Base-by-base conservation (phyloP, 2,797 vertebrate species). In the Phalloptychus januarius region DNA sequence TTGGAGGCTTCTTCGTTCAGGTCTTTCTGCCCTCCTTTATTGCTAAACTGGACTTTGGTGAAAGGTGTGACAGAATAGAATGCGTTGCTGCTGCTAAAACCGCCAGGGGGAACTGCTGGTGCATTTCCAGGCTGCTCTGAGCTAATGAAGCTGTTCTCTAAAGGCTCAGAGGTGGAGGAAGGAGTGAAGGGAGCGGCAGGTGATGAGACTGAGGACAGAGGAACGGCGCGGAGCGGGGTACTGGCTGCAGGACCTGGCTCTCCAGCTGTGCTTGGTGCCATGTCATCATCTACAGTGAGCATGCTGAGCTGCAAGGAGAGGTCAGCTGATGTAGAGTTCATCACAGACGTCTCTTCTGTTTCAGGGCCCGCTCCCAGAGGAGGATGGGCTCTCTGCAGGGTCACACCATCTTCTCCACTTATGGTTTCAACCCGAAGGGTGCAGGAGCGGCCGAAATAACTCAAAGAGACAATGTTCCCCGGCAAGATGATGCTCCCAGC, bases 401-500 rank as follows among this genome's bases (percentile, higher is more conserved):
- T 90, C 28, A 88, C 78, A 0, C 96, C 97, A 0, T 99, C 97
- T 1, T 96, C 90, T 38, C 98, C 98, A 85, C 85, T 96, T 54
- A 99, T 87, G 31, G 81, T 90, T 72, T 95, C 92, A 48, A 99
- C 94, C 18, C 91, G 67, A 0, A 98, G 77, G 63, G 89, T 94
- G 85, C 96, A 98, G 0, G 93, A 84, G 4, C 94, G 96, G 54
- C 97, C 97, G 28, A 97, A 99, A 89, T 96, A 98, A 7, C 89
- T 94, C 77, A 98, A 86, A 52, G 94, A 94, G 73, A 99, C 83
- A 4, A 94, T 75, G 70, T 96, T 97, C 83, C 97, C 97, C 0
- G 97, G 97, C 52, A 99, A 92, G 61, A 98, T 61, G 31, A 99
- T 88, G 82, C 95, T 97, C 12, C 96, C 96, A 80, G 95, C 98